phyloP scores from a whole-genome alignment of 2,113 vertebrate species.

The Strix aluco region DNA sequence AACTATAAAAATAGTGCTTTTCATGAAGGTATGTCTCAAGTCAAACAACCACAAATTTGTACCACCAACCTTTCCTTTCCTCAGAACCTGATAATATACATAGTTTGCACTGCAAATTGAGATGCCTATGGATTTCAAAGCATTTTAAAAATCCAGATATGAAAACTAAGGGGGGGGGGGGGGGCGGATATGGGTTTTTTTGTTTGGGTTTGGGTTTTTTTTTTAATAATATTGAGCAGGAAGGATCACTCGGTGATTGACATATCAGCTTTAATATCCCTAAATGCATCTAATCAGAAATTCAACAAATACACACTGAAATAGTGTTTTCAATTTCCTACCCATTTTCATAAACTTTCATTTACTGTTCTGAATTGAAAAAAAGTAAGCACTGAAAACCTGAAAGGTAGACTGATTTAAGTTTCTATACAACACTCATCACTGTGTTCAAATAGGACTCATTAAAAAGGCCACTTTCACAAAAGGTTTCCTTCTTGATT shows the following conservation, averaged over 20 bases:
- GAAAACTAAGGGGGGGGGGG: not conserved
- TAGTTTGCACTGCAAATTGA: not conserved
- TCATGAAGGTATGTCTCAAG: not conserved
- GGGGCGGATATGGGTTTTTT: accelerated
- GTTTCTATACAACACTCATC: not conserved
- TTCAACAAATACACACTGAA: not conserved
- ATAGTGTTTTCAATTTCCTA: conserved; percentile 6
- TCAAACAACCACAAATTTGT: not conserved
- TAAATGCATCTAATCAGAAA: not conserved
- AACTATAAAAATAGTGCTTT: not conserved
- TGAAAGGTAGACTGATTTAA: conserved; percentile 5
- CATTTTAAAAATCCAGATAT: not conserved
- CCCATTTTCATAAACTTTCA: not conserved
- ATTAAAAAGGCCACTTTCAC: conserved; percentile 41
- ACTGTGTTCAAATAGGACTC: not conserved
- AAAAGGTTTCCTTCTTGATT: conserved; percentile 21
- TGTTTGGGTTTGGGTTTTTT: not conserved
- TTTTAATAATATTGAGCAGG: not conserved
- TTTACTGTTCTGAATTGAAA: not conserved
- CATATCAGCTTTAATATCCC: not conserved
- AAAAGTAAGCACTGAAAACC: not conserved
- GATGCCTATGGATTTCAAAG: not conserved
- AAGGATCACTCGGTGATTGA: not conserved
- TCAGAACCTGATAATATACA: not conserved
- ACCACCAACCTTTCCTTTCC: not conserved